These are phyloP conservation scores for Trichechus manatus DNA, from an alignment of 2,113 vertebrate species.

Conservation along the genomic window DNA sequence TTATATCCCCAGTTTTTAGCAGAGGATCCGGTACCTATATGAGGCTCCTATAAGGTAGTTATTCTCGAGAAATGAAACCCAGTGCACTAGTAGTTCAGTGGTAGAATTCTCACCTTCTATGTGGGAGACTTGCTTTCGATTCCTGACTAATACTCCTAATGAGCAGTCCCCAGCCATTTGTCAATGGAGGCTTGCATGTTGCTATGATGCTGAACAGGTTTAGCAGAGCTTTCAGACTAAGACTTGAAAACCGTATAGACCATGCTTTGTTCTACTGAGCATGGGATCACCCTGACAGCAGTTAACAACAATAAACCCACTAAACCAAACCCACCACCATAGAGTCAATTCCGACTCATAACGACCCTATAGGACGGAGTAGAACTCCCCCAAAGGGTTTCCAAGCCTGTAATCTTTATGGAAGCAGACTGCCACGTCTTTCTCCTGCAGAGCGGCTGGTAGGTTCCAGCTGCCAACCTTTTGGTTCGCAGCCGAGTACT, in stretches of 20 bases:
- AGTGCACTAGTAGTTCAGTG: not conserved
- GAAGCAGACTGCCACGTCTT: not conserved
- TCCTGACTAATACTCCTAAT: not conserved
- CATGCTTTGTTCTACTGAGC: not conserved
- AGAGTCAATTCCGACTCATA: not conserved
- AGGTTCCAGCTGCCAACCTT: no score
- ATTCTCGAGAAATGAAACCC: not conserved
- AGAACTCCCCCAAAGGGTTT: not conserved
- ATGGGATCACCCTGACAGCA: not conserved
- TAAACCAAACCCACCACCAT: not conserved
- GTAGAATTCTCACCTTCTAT: not conserved
- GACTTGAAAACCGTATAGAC: not conserved
- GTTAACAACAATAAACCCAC: not conserved
- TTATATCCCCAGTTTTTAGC: not conserved
- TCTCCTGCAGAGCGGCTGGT: no score
- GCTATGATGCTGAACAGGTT: not conserved
- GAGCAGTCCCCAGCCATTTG: not conserved
- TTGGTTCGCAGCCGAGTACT: no score
- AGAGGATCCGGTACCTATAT: not conserved
- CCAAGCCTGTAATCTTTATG: not conserved
- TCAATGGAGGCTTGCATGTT: not conserved
- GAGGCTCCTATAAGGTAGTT: not conserved
- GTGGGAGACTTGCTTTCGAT: not conserved
- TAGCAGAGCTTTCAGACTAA: not conserved
- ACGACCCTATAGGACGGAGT: not conserved